phyloP scores from a whole-genome alignment of 1,140 invertebrate genomes.

The Sipha flava region DNA sequence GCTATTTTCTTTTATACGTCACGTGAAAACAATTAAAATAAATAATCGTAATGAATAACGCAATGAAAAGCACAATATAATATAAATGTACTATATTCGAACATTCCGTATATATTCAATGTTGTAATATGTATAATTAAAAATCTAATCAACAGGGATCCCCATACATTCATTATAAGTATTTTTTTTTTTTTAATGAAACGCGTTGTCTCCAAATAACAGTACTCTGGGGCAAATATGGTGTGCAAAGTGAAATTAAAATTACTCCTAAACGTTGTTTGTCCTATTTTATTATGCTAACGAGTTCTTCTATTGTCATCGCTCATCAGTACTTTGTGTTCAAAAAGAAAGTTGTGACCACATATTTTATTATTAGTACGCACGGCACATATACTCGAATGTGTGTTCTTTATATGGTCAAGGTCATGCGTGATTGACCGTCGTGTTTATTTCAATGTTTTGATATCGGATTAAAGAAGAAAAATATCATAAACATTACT shows the following conservation, averaged over 20 bases:
- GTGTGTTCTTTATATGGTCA: not conserved
- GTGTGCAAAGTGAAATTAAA: not conserved
- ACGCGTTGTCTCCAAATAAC: too few species aligned
- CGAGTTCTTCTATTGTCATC: not conserved
- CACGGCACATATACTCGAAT: not conserved
- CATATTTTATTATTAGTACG: not conserved
- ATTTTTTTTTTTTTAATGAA: too few species aligned
- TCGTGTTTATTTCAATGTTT: not conserved
- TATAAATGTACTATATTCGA: too few species aligned
- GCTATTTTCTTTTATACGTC: too few species aligned
- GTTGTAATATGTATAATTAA: too few species aligned
- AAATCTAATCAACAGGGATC: too few species aligned
- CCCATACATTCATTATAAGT: too few species aligned
- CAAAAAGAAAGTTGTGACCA: constrained; percentile 12
- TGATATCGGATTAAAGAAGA: not conserved
- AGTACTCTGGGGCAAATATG: too few species aligned
- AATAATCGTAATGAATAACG: too few species aligned
- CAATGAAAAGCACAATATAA: too few species aligned
- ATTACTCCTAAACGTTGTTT: not conserved
- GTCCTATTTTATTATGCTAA: not conserved
- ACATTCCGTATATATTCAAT: too few species aligned
- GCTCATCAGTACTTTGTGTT: not conserved
- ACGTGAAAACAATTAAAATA: too few species aligned
- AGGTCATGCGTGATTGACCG: not conserved
- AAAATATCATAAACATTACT: not conserved